Evolutionary conservation across 2,113 vertebrate genomes (phyloP).

Genomic region (Asarcornis scutulata): DNA sequence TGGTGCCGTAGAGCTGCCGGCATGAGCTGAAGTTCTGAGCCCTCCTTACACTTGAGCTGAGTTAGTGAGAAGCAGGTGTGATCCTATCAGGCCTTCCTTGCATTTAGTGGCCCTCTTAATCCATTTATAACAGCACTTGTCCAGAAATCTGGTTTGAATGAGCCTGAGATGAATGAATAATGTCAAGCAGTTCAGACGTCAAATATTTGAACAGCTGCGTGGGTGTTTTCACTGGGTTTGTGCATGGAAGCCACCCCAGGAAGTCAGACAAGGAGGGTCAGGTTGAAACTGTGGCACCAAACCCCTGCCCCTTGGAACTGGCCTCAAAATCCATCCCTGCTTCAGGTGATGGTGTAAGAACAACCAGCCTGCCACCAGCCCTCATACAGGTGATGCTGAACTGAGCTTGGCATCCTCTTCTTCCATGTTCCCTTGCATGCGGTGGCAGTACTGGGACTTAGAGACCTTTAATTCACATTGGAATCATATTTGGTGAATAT

Average conservation of each 20-base stretch:
- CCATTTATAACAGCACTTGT: conserved; percentile 79
- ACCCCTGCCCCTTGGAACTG: background rate
- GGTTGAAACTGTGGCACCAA: conserved; percentile 48
- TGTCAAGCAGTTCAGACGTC: conserved; percentile 81
- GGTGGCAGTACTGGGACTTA: background rate
- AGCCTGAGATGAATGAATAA: conserved; percentile 82
- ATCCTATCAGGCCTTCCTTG: conserved; percentile 35
- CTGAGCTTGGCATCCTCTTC: background rate
- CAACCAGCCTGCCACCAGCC: background rate
- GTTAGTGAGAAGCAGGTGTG: conserved; percentile 76
- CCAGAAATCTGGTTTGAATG: conserved; percentile 81
- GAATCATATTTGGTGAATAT: background rate
- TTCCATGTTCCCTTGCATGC: background rate
- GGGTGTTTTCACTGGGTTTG: conserved; percentile 79
- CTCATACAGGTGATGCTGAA: background rate
- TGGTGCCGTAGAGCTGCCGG: fast-evolving
- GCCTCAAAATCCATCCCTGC: background rate
- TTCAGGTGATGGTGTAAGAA: background rate
- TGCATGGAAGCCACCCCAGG: conserved; percentile 73
- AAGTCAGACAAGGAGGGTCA: conserved; percentile 63
- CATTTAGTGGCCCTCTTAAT: conserved; percentile 72
- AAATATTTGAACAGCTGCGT: conserved; percentile 87
- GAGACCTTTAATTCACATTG: background rate
- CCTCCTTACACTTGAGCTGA: conserved; percentile 35
- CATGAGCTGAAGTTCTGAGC: conserved; percentile 33